A percentile compares a stretch with the other conserved stretches of the same genome.
Evolutionary conservation across 1,140 invertebrate species (phyloP).

Genomic region (Drosophila sulfurigaster): DNA sequence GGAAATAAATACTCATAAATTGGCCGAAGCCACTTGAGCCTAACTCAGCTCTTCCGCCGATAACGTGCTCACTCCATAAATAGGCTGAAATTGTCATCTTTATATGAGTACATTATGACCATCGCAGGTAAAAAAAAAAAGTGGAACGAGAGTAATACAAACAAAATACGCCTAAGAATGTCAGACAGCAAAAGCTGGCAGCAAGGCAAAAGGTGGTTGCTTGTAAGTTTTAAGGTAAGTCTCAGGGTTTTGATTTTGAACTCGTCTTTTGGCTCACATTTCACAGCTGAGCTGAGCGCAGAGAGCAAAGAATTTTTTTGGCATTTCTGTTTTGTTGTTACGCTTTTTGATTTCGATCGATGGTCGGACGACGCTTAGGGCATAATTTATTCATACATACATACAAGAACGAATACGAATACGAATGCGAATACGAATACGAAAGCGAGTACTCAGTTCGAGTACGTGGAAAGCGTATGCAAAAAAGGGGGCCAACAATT

Average conservation of each 20-base stretch:
- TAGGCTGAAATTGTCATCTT: constrained; percentile 25
- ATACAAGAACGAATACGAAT: not conserved
- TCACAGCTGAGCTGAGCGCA: constrained; percentile 50
- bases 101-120: constrained; percentile 6
- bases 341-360: constrained; percentile 81
- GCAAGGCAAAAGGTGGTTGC: constrained; percentile 60
- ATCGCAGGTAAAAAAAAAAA: constrained; percentile 3
- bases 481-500: constrained; percentile 66
- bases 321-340: constrained; percentile 76
- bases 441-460: not conserved
- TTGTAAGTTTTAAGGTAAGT: not conserved
- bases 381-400: constrained; percentile 28
- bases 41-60: constrained; percentile 58
- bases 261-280: constrained; percentile 44
- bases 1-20: constrained; percentile 68
- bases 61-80: constrained; percentile 37
- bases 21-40: constrained; percentile 32
- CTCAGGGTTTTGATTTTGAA: constrained; percentile 26
- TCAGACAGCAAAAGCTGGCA: constrained; percentile 42
- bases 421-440: not conserved
- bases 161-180: constrained; percentile 46
- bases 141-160: constrained; percentile 27
- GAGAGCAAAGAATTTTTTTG: constrained; percentile 62
- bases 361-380: constrained; percentile 58
- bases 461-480: constrained; percentile 54